phyloP scores from a whole-genome alignment of 2,797 vertebrate species.

The Benthosema pterotum region DNA sequence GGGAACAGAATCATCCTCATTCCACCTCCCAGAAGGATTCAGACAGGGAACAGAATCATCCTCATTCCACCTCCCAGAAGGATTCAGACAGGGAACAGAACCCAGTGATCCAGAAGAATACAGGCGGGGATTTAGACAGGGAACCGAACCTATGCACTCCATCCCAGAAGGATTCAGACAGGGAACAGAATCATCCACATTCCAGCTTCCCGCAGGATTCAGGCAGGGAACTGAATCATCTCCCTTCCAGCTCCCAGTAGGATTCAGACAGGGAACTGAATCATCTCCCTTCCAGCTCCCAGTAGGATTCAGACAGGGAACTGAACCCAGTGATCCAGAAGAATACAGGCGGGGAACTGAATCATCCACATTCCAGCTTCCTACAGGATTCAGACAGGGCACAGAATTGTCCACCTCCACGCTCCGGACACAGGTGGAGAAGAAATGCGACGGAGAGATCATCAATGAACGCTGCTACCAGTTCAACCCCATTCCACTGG shows the following conservation, averaged over 20 bases:
- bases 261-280: neutral
- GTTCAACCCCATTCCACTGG: slow-evolving; percentile 61
- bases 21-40: slow-evolving; percentile 7
- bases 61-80: neutral
- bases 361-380: neutral
- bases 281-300: neutral
- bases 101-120: neutral
- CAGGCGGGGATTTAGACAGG: slow-evolving; percentile 46
- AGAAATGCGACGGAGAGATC: slow-evolving; percentile 63
- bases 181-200: slow-evolving; percentile 24
- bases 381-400: slow-evolving; percentile 38
- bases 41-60: slow-evolving; percentile 20
- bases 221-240: slow-evolving; percentile 17
- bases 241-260: neutral
- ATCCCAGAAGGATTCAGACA: slow-evolving; percentile 34
- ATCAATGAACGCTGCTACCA: slow-evolving; percentile 70
- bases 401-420: neutral
- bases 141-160: neutral
- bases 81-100: slow-evolving; percentile 16
- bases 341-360: too few relatives aligned
- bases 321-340: too few relatives aligned
- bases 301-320: too few relatives aligned
- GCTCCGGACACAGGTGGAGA: slow-evolving; percentile 14
- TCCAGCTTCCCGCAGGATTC: neutral
- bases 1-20: slow-evolving; percentile 12